These are phyloP conservation scores for Elachura formosa DNA, from an alignment of 2,113 vertebrate genomes.

Conservation along the genomic window DNA sequence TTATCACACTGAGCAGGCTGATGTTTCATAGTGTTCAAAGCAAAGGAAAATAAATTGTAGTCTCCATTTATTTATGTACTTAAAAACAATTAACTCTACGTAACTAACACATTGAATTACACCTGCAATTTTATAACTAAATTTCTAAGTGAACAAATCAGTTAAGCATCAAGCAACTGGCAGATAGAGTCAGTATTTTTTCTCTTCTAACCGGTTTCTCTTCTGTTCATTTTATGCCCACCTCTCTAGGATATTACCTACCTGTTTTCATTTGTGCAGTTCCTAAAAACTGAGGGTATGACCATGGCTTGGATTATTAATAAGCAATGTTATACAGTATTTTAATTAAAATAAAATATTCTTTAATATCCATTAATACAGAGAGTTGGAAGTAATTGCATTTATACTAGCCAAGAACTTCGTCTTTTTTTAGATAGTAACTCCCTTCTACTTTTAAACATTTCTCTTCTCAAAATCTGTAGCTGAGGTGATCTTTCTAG, in stretches of 20 bases:
- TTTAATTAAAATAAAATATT: background rate
- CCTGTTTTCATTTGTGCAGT: background rate
- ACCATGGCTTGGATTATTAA: background rate
- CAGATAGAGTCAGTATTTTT: background rate
- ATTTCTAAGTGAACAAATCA: background rate
- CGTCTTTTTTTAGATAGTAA: background rate
- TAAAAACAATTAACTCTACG: background rate
- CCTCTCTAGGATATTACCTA: fast-evolving
- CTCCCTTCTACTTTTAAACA: background rate
- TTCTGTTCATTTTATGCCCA: background rate
- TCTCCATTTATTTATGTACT: background rate
- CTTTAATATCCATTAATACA: background rate
- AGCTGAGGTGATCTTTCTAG: background rate
- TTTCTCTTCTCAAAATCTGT: background rate
- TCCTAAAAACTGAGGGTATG: background rate
- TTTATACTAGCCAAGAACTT: background rate
- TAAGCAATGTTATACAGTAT: background rate
- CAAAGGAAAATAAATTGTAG: background rate
- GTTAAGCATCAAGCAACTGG: background rate
- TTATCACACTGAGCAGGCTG: background rate
- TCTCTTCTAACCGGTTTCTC: background rate
- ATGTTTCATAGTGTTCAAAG: background rate
- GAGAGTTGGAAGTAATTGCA: background rate
- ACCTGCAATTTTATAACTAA: background rate
- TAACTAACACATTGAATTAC: background rate